Evolutionary conservation across 1,140 invertebrate genomes (phyloP).

Genomic region (Pachypsylla venusta): DNA sequence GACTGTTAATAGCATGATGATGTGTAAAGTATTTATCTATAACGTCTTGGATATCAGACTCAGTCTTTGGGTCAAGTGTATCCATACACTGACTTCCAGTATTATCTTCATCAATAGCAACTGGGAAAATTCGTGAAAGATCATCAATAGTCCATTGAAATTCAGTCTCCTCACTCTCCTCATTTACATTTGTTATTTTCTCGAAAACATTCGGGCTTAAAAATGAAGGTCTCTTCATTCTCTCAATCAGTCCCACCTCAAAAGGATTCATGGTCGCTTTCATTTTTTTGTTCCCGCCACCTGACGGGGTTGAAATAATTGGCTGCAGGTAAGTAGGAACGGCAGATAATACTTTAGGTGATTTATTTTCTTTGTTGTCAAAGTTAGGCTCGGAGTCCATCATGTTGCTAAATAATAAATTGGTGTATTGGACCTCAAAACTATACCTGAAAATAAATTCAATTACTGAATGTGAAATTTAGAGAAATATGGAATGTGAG

Average conservation of each 20-base stretch:
- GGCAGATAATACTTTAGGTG: not conserved
- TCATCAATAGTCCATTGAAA: constrained; percentile 19
- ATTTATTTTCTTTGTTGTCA: constrained; percentile 2
- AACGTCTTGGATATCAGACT: constrained; percentile 16
- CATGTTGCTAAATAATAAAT: too few relatives aligned
- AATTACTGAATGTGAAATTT: too few relatives aligned
- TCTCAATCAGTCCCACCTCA: not conserved
- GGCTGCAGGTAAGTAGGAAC: constrained; percentile 6
- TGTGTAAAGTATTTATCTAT: constrained; percentile 14
- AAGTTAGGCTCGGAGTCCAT: not conserved
- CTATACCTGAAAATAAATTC: too few relatives aligned
- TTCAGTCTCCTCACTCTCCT: constrained; percentile 10
- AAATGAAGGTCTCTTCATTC: constrained; percentile 7
- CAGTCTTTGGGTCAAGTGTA: constrained; percentile 15
- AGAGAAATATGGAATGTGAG: too few relatives aligned
- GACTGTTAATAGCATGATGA: not conserved
- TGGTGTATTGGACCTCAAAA: too few relatives aligned
- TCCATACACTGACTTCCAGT: constrained; percentile 11
- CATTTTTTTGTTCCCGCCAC: not conserved
- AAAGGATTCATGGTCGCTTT: not conserved
- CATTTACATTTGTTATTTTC: constrained; percentile 16
- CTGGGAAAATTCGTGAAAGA: constrained; percentile 16
- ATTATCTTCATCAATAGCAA: constrained; percentile 17
- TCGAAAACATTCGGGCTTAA: constrained; percentile 13
- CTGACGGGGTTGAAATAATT: not conserved